Evolutionary conservation across 2,888 invertebrate genomes (phyloP), one percentile per base, ranked within the genome.

Genomic region (Papilio elwesi): DNA sequence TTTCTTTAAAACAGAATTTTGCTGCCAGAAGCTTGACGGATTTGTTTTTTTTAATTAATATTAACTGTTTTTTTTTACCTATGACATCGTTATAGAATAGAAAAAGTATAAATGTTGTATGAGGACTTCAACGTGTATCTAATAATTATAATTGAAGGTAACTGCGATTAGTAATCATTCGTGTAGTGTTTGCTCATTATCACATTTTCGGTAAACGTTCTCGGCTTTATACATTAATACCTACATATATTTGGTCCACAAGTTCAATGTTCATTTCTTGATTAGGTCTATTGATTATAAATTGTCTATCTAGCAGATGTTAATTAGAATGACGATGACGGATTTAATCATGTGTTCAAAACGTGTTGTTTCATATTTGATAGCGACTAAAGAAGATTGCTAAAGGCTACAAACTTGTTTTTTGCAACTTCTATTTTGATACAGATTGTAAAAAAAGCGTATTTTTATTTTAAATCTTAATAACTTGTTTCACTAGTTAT

Each of bases 141-240:
- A 11, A 10, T 36, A 43, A 43, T n/a, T 62, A 43, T 62, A 15
- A 43, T 62, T 15, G 43, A 62, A 38, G 26, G n/a, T 13, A 7
- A 62, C 1, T 43, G 5, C 8, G 38, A 69, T 49, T 49, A 59
- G 49, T 62, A 51, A 48, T 51, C n/a, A 62, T 67, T 53, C 53
- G 13, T 68, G 36, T 26, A 47, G 26, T 63, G 55, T 55, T 72
- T 63, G 68, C 68, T 55, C 48, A 51, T 64, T 64, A 72, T 72
- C 72, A n/a, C 57, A 51, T 15, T 57, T 11, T 26, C 13, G 55
- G 38, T 65, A 13, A 57, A 38, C 57, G 16, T 70, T 15, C 57
- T 16, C 36, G 36, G 11, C 15, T 65, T 68, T 9, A 49, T 16
- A 48, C 7, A 10, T 16, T 53, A 15, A 53, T 51, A 48, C 59